Evolutionary conservation across 2,888 invertebrate species (phyloP), one percentile per base, ranked within the genome.

Genomic region (Xanthorhoe spadicearia): DNA sequence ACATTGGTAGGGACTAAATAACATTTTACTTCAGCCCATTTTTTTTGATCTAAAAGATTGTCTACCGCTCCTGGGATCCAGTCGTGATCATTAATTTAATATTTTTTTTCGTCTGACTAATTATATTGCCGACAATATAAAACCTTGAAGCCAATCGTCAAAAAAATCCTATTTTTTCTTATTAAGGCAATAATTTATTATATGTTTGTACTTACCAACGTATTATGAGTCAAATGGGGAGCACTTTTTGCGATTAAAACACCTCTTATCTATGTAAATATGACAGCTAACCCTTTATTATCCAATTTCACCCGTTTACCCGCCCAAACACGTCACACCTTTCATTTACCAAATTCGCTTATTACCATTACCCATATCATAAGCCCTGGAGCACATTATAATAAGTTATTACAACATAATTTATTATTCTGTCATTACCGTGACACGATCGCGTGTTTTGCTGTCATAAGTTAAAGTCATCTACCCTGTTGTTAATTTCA

Each of bases 331-430:
- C 77, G 68, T 68, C 64, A 78, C 77, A 78, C 78, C 78, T 83
- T 87, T 87, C 84, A 88, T 87, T 86, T 83, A 86, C 75, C 80
- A 84, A 91, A 88, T 87, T 88, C 80, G 85, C 87, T 88, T 90
- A 90, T 89, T 83, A 90, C 83, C 82, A 84, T 83, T 68, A 68
- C 35, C 56, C 54, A 54, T 85, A 85, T 87, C 83, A 84, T 86
- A 86, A 83, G 83, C 83, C 83, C 80, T 80, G 77, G 85, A 83
- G 83, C 78, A 87, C 87, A 90, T 90, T 91, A 92, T 89, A 90
- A 89, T 92, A 90, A 91, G 80, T 92, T 92, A 92, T 92, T 93
- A 92, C 89, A 86, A 83, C 85, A 89, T 92, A 89, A 93, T 92
- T 92, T 92, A 92, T 93, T 91, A 91, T 91, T 84, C 89, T 91